Evolutionary conservation across 2,797 vertebrate genomes (phyloP).

Genomic region (Enteromius mattozi): DNA sequence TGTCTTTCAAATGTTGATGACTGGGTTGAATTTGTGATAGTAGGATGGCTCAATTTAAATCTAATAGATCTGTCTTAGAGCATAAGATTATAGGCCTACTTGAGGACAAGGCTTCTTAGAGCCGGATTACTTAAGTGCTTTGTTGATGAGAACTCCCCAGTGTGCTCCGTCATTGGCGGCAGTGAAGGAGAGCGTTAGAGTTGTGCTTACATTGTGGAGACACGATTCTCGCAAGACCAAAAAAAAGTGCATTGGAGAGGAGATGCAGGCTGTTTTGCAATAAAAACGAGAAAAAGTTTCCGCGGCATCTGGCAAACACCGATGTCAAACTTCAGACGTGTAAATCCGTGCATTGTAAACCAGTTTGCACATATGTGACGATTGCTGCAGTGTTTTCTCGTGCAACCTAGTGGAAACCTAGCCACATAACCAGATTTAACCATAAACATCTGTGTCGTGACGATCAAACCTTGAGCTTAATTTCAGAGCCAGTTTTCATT

Average conservation of each 20-base stretch:
- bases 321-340: neutral
- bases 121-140: constrained; percentile 57
- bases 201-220: constrained; percentile 18
- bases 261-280: neutral
- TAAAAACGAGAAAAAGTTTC: neutral
- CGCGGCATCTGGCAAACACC: neutral
- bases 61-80: constrained; percentile 35
- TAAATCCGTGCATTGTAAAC: neutral
- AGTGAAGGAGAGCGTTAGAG: constrained; percentile 20
- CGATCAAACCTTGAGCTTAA: neutral
- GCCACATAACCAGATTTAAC: neutral
- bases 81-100: constrained; percentile 45
- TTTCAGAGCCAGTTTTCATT: neutral
- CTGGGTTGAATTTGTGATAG: neutral
- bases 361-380: neutral
- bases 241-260: neutral
- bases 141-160: constrained; percentile 41
- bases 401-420: too few species aligned
- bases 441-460: neutral
- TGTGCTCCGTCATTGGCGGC: constrained; percentile 30
- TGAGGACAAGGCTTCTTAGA: constrained; percentile 50
- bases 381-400: neutral
- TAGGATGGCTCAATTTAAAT: constrained; percentile 26
- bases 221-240: neutral
- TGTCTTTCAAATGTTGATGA: neutral